A percentile compares a stretch with the other conserved stretches of the same genome.
These are phyloP conservation scores for Danio jaintianensis DNA, from an alignment of 2,797 vertebrate species.

Conservation along the genomic window DNA sequence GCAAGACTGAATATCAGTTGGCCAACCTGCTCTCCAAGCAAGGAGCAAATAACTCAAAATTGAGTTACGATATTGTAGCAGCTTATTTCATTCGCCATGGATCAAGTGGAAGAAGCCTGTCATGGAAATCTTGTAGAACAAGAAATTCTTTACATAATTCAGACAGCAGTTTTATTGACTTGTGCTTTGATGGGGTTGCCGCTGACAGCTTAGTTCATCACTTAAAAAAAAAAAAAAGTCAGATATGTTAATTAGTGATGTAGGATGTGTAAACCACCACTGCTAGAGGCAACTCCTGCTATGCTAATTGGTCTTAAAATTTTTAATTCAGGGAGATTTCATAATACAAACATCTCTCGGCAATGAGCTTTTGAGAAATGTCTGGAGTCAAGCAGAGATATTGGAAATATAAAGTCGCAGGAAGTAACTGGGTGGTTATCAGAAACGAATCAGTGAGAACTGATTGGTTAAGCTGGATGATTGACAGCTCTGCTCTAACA, in stretches of 20 bases:
- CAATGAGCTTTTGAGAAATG: not conserved
- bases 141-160: slow-evolving; percentile 14
- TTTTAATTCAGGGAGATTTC: not conserved
- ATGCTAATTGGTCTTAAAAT: slow-evolving; percentile 17
- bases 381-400: not conserved
- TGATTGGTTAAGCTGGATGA: slow-evolving; percentile 31
- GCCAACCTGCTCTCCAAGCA: slow-evolving; percentile 37
- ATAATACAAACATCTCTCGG: slow-evolving; percentile 24
- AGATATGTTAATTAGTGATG: not conserved
- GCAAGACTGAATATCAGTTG: slow-evolving; percentile 31
- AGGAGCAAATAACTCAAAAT: slow-evolving; percentile 25
- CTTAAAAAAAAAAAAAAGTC: slow-evolving; percentile 9
- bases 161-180: slow-evolving; percentile 34
- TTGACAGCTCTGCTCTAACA: slow-evolving; percentile 23
- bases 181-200: not conserved
- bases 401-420: not conserved
- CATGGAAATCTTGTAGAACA: slow-evolving; percentile 15
- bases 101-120: slow-evolving; percentile 24
- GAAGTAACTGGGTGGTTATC: slow-evolving; percentile 15
- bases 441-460: slow-evolving; percentile 8
- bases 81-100: not conserved
- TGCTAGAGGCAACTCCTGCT: not conserved
- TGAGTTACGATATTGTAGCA: slow-evolving; percentile 12
- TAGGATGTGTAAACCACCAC: not conserved
- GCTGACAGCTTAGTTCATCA: not conserved